Evolutionary conservation across 2,113 vertebrate genomes (phyloP), one percentile per base, ranked within the genome.

Genomic region (Osmerus mordax): DNA sequence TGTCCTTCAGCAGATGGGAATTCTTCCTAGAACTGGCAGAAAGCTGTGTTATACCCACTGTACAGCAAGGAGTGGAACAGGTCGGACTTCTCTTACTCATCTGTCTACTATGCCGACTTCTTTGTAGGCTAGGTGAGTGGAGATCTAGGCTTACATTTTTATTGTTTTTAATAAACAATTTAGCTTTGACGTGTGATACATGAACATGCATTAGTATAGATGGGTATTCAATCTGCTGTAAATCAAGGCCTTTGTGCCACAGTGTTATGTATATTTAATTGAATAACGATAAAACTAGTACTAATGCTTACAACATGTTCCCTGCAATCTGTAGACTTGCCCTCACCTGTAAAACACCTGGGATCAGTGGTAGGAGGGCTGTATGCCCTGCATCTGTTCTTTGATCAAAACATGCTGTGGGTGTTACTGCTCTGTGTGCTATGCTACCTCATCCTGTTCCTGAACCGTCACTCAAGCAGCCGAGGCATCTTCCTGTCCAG

Each of bases 401-500:
- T 97, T 78, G 89, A 94, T 85, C 77, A 90, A 67, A 92, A 95
- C 80, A 91, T 93, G 93, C 88, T 96, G 63, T 97, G 95, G 95
- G 93, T 96, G 61, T 90, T 96, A 58, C 79, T 94, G 71, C 94
- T 96, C 59, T 89, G 92, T 66, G 90, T 86, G 4, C 89, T 96
- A 70, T 96, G 94, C 80, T 97, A 96, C 91, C 86, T 95, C 25
- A 88, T 93, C 61, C 89, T 96, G 76, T 91, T 95, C 78, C 89
- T 97, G 70, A 91, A 91, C 79, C 90, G 83, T 32, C 86, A 90
- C 73, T 95, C 93, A 16, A 87, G 85, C 76, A 91, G 88, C 79
- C 91, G 88, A 0, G 95, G 94, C 1, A 89, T 93, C 81, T 94
- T 95, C 77, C 91, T 96, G 25, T 96, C 95, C 0, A 78, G 90